phyloP scores from a whole-genome alignment of 92 coral and sea anemone genomes.

The Desmophyllum pertusum region DNA sequence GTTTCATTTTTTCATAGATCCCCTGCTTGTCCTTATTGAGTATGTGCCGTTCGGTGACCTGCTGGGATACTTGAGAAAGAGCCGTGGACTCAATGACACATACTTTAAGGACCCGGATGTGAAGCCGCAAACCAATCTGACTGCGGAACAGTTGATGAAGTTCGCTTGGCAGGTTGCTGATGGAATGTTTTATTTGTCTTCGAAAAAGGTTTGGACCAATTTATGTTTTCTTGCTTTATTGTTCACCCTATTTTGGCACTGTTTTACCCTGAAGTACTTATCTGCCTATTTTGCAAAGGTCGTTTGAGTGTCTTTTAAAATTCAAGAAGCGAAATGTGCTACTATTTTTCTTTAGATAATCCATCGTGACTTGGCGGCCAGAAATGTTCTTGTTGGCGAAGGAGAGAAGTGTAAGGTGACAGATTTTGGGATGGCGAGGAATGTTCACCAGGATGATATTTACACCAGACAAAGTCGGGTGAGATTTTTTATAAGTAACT shows the following conservation, averaged over 20 bases:
- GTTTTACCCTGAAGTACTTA: too few species aligned
- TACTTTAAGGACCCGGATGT: constrained; percentile 1
- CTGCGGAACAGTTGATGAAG: neutral
- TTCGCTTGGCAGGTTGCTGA: neutral
- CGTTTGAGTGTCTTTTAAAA: too few species aligned
- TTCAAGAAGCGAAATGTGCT: neutral
- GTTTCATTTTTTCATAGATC: too few species aligned
- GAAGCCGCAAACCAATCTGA: neutral
- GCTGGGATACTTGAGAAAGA: neutral
- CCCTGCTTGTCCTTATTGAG: too few species aligned
- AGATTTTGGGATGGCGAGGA: constrained; percentile 17
- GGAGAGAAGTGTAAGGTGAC: constrained; percentile 59
- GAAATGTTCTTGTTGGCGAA: constrained; percentile 62
- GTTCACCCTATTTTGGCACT: neutral
- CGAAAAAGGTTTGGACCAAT: neutral
- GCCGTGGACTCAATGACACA: neutral
- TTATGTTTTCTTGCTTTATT: neutral
- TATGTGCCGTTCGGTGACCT: neutral
- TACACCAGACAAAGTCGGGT: neutral
- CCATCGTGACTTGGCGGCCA: constrained; percentile 64
- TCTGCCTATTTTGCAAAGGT: too few species aligned
- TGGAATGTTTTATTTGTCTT: neutral
- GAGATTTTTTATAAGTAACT: neutral
- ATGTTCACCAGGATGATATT: neutral
- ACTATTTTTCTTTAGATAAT: neutral